Percentiles rank a stretch among this genome's conserved stretches.
phyloP scores from a whole-genome alignment of 2,113 vertebrate species.

The Elephas maximus region DNA sequence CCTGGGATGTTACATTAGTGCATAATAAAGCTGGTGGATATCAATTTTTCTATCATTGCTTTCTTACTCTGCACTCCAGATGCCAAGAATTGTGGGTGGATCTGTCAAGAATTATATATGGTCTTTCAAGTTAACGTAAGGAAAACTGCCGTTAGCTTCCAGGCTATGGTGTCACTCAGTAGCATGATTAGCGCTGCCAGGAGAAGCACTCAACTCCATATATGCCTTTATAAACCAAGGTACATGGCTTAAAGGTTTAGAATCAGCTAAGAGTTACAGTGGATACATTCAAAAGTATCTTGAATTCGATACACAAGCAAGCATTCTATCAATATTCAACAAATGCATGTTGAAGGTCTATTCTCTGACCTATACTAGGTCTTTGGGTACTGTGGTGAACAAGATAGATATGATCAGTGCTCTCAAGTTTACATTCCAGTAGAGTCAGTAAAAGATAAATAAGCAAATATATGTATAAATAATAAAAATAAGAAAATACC shows the following conservation, averaged over 20 bases:
- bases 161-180: background rate
- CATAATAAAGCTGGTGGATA: background rate
- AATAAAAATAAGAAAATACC: background rate
- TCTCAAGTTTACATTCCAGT: slow-evolving; percentile 3
- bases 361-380: background rate
- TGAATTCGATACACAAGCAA: background rate
- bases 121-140: background rate
- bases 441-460: background rate
- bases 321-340: background rate
- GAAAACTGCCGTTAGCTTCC: background rate
- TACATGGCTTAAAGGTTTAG: background rate
- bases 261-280: background rate
- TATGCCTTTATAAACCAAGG: background rate
- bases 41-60: background rate
- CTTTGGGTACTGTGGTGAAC: background rate
- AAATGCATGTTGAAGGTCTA: background rate
- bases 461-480: background rate
- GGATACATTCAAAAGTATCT: background rate
- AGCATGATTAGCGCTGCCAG: background rate
- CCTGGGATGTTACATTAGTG: background rate
- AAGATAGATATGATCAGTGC: background rate
- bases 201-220: background rate
- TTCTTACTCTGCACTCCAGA: background rate
- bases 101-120: background rate
- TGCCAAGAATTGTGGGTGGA: background rate